Conservation (phyloP, 2,888 invertebrate species). For the Polietes domitor region DNA sequence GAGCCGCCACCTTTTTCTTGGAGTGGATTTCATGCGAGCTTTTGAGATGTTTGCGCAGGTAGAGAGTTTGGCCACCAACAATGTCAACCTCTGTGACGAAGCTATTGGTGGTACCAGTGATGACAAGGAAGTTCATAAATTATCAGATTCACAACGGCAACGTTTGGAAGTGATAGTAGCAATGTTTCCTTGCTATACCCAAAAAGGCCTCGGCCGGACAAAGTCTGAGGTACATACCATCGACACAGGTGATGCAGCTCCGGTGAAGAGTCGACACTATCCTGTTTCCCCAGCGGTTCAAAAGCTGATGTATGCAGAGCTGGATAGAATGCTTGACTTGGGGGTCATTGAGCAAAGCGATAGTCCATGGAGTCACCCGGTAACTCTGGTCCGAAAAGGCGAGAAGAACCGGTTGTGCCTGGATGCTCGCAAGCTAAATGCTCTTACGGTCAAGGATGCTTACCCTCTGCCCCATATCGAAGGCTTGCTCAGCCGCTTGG, state of each 20-base stretch:
- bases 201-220: background rate
- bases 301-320: too few relatives aligned
- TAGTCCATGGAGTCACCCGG: too few relatives aligned
- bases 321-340: too few relatives aligned
- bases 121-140: too few relatives aligned
- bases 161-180: background rate
- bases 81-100: background rate
- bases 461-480: conserved; percentile 56
- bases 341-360: too few relatives aligned
- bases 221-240: background rate
- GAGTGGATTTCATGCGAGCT: conserved; percentile 31
- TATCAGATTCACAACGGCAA: background rate
- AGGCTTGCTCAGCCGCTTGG: too few relatives aligned
- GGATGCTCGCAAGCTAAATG: conserved; percentile 50
- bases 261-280: background rate
- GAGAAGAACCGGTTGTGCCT: too few relatives aligned
- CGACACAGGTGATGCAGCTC: background rate
- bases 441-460: conserved; percentile 41
- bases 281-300: background rate
- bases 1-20: conserved; percentile 13
- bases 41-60: too few relatives aligned
- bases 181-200: background rate
- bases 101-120: too few relatives aligned
- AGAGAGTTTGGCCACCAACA: too few relatives aligned
- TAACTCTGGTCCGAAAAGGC: too few relatives aligned